These are phyloP conservation scores for Acanthis flammea DNA, from an alignment of 2,797 vertebrate genomes.

Conservation along the genomic window DNA sequence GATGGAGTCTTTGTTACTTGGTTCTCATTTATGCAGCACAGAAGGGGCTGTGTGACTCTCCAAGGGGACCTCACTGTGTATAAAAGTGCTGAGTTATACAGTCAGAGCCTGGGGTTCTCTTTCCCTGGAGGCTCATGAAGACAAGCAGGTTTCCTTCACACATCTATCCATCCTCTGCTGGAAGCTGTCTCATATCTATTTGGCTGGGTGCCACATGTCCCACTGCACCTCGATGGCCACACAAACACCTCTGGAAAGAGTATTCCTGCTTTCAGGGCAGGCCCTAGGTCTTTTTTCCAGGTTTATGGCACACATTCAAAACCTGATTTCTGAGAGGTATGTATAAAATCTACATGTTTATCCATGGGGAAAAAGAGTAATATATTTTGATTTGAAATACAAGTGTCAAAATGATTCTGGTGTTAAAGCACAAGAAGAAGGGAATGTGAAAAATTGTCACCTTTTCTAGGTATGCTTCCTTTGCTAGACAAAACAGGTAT, in stretches of 20 bases:
- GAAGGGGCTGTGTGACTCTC: not conserved
- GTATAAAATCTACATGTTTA: not conserved
- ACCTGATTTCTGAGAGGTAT: not conserved
- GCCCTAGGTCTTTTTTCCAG: not conserved
- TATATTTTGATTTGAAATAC: not conserved
- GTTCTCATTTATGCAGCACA: not conserved
- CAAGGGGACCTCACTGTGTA: not conserved
- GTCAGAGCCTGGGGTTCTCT: not conserved
- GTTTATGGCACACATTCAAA: not conserved
- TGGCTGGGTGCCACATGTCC: not conserved
- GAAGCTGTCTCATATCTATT: not conserved
- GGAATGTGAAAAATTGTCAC: not conserved
- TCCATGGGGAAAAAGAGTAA: not conserved
- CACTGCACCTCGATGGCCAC: rapidly evolving
- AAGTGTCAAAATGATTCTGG: not conserved
- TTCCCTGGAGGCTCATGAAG: not conserved
- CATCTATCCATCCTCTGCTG: not conserved
- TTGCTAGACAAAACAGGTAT: not conserved
- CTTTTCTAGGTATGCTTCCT: not conserved
- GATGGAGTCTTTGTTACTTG: not conserved
- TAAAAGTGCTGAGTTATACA: not conserved
- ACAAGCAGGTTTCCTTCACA: not conserved
- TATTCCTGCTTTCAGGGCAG: not conserved
- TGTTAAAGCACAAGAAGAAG: not conserved
- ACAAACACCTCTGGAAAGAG: not conserved